These are phyloP conservation scores for Polypterus senegalus DNA, from an alignment of 2,113 vertebrate genomes.

Conservation along the genomic window DNA sequence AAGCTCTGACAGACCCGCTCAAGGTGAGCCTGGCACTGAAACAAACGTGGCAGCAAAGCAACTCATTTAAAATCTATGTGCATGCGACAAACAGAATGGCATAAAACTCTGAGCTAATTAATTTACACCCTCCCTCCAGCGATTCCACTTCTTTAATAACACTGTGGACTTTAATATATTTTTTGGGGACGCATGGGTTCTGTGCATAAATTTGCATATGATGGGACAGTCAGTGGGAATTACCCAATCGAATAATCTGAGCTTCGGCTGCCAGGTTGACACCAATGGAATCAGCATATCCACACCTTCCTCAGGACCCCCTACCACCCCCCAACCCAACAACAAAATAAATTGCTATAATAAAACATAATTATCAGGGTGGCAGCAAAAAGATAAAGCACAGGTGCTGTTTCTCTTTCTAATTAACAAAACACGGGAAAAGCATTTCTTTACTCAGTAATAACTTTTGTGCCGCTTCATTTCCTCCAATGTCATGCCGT, in stretches of 20 bases:
- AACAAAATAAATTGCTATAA: slow-evolving; percentile 5
- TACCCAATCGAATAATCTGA: neutral
- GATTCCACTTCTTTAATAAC: neutral
- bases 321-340: neutral
- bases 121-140: neutral
- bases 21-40: neutral
- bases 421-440: no score
- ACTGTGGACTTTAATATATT: neutral
- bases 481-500: no score
- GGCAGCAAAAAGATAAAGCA: neutral
- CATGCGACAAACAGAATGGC: neutral
- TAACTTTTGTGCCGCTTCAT: no score
- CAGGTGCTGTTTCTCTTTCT: neutral
- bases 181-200: neutral
- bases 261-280: neutral
- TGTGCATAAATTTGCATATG: neutral
- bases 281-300: neutral
- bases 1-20: no score
- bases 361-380: slow-evolving; percentile 2
- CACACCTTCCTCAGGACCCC: neutral
- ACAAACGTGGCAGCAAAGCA: neutral
- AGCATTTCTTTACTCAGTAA: no score
- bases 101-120: neutral
- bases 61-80: neutral
- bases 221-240: neutral